Evolutionary conservation across 1,140 invertebrate species (phyloP).

Genomic region (Augochlora pura): DNA sequence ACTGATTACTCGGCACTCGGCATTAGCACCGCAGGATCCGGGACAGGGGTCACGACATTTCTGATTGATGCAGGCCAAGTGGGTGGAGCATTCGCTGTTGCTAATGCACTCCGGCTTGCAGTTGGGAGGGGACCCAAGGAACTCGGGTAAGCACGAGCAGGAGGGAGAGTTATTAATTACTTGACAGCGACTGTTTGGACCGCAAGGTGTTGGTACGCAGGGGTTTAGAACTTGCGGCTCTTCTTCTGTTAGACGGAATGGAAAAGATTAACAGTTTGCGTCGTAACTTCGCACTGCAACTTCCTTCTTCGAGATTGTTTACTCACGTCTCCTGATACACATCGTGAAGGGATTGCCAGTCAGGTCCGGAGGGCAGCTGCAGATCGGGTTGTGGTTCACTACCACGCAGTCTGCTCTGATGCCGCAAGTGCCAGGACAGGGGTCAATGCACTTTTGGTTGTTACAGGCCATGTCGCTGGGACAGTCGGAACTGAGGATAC

Average conservation of each 20-base stretch:
- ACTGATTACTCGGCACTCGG: slow-evolving; percentile 86
- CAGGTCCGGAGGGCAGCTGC: slow-evolving; percentile 81
- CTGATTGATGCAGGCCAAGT: slow-evolving; percentile 81
- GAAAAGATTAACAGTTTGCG: neutral
- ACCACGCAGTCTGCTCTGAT: slow-evolving; percentile 74
- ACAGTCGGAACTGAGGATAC: slow-evolving; percentile 78
- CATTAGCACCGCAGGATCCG: slow-evolving; percentile 80
- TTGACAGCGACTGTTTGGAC: slow-evolving; percentile 87
- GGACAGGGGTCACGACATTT: slow-evolving; percentile 83
- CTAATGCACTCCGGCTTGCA: slow-evolving; percentile 82
- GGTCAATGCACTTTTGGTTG: slow-evolving; percentile 77
- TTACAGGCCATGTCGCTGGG: slow-evolving; percentile 72
- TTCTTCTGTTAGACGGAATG: slow-evolving; percentile 18
- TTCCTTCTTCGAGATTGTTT: neutral
- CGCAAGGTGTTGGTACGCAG: slow-evolving; percentile 85
- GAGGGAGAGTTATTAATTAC: slow-evolving; percentile 81
- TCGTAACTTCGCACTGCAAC: neutral
- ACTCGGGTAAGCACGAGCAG: slow-evolving; percentile 82
- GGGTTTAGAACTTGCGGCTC: slow-evolving; percentile 80
- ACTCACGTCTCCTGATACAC: slow-evolving; percentile 72
- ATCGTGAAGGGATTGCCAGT: slow-evolving; percentile 83
- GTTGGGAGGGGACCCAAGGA: slow-evolving; percentile 78
- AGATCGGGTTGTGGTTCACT: slow-evolving; percentile 79
- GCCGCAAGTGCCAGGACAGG: slow-evolving; percentile 76
- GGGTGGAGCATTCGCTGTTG: slow-evolving; percentile 80